A percentile compares a stretch with the other conserved stretches of the same genome.
phyloP scores from a whole-genome alignment of 2,888 invertebrate genomes.

The Hyalella azteca region DNA sequence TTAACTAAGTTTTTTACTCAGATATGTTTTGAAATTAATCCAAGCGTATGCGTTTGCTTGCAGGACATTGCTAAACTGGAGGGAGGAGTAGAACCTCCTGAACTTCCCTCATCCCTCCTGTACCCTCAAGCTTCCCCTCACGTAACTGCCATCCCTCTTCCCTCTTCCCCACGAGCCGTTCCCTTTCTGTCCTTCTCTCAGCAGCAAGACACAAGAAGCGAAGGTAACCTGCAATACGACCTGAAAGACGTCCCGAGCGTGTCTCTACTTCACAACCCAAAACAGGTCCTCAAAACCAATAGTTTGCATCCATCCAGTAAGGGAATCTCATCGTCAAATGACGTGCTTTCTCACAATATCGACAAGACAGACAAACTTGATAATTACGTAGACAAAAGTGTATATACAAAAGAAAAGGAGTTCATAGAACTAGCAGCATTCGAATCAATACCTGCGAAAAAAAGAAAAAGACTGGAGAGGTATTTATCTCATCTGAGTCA shows the following conservation, averaged over 20 bases:
- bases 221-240: conserved; percentile 6
- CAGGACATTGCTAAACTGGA: conserved; percentile 25
- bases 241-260: neutral
- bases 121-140: neutral
- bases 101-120: neutral
- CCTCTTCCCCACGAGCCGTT: neutral
- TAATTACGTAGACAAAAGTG: neutral
- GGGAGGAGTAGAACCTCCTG: neutral
- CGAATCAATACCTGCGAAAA: neutral
- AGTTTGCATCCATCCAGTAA: neutral
- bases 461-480: neutral
- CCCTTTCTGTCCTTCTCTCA: neutral
- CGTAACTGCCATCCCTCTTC: neutral
- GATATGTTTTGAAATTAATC: conserved; percentile 23
- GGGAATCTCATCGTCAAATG: neutral
- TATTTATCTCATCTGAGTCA: neutral
- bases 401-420: neutral
- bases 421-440: neutral
- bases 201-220: neutral
- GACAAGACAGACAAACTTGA: neutral
- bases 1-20: no score
- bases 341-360: no score
- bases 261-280: neutral
- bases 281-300: neutral
- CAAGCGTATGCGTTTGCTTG: neutral